Conservation (phyloP, 2,113 vertebrate genomes). For the Pimephales promelas region DNA sequence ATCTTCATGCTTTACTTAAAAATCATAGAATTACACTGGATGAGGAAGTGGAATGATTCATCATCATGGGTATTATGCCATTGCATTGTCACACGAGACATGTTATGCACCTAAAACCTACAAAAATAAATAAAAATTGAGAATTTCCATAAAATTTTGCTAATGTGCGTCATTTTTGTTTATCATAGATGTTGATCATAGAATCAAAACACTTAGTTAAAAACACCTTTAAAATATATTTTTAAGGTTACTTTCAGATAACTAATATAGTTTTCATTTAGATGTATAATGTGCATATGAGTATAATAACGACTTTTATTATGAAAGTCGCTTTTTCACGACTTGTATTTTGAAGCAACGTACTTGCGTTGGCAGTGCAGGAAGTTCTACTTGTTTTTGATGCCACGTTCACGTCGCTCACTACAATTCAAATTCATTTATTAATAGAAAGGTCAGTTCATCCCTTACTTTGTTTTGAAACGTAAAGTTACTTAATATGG, state of each 20-base stretch:
- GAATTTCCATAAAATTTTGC: not conserved
- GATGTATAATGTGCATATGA: not conserved
- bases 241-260: not conserved
- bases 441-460: not conserved
- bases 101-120: not conserved
- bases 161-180: not conserved
- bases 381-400: not conserved
- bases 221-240: not conserved
- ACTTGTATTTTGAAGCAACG: slow-evolving; percentile 17
- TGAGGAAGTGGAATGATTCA: not conserved
- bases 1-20: no score
- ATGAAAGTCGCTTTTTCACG: not conserved
- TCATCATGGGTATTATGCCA: not conserved
- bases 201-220: not conserved
- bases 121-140: not conserved
- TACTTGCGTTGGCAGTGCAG: not conserved
- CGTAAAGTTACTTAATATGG: not conserved
- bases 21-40: not conserved
- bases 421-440: not conserved
- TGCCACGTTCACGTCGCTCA: slow-evolving; percentile 14
- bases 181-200: not conserved
- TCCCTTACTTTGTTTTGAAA: not conserved
- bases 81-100: not conserved
- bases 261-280: not conserved
- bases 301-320: not conserved